Evolutionary conservation across 2,888 invertebrate genomes (phyloP).

Genomic region (Epistrophe grossulariae): DNA sequence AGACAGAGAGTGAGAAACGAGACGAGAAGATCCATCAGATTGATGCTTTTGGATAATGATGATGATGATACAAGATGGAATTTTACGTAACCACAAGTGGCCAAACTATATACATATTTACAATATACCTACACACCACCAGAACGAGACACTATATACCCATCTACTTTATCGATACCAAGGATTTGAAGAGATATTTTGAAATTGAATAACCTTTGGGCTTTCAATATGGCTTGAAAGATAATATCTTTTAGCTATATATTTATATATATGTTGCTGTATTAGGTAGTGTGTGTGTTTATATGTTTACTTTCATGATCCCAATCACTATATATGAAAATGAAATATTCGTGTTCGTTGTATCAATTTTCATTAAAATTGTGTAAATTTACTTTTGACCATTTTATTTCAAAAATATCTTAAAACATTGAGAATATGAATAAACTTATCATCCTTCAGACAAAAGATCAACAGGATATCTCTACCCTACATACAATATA

Average conservation of each 20-base stretch:
- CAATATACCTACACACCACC: neutral
- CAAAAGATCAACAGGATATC: neutral
- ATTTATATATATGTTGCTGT: neutral
- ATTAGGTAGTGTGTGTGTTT: neutral
- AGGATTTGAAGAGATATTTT: slow-evolving; percentile 48
- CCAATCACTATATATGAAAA: slow-evolving; percentile 46
- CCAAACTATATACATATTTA: neutral
- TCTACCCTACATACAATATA: too few species aligned
- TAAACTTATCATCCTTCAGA: slow-evolving; percentile 21
- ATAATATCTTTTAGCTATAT: slow-evolving; percentile 35
- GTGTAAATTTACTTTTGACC: slow-evolving; percentile 73
- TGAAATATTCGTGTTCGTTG: slow-evolving; percentile 22
- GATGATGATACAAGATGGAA: slow-evolving; percentile 63
- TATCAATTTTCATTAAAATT: slow-evolving; percentile 74
- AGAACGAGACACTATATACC: slow-evolving; percentile 8
- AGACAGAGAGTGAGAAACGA: neutral
- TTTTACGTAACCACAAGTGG: slow-evolving; percentile 64
- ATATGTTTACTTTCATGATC: neutral
- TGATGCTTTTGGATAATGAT: slow-evolving; percentile 43
- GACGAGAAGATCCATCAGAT: slow-evolving; percentile 41
- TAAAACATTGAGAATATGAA: slow-evolving; percentile 37
- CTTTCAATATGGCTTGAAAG: slow-evolving; percentile 31
- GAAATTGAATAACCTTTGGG: slow-evolving; percentile 67
- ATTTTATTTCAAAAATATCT: slow-evolving; percentile 56
- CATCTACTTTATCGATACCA: neutral